Evolutionary conservation across 2,888 invertebrate species (phyloP).

Genomic region (Cantharis flavilabris): DNA sequence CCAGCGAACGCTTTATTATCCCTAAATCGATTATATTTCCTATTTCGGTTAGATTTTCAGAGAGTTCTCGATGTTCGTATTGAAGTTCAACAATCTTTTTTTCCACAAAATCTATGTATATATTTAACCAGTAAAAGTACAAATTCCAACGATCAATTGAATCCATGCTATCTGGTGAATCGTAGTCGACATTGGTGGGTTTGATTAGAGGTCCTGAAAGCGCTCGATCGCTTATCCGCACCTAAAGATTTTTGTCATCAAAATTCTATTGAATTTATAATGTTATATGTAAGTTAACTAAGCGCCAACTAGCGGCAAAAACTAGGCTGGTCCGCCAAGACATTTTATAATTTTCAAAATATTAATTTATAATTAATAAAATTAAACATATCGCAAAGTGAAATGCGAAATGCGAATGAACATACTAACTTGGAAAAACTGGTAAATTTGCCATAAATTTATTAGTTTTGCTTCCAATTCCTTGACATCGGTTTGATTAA

Average conservation of each 20-base stretch:
- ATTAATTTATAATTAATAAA: too few relatives aligned
- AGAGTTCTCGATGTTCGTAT: slow-evolving; percentile 36
- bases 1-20: slow-evolving; percentile 58
- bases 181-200: slow-evolving; percentile 27
- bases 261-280: too few relatives aligned
- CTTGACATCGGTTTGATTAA: neutral
- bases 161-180: slow-evolving; percentile 37
- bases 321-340: too few relatives aligned
- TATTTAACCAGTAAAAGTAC: slow-evolving; percentile 46
- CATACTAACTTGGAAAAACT: neutral
- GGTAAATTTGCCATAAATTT: neutral
- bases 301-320: too few relatives aligned
- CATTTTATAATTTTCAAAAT: too few relatives aligned
- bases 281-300: too few relatives aligned
- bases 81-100: slow-evolving; percentile 34
- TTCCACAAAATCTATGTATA: slow-evolving; percentile 34
- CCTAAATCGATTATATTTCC: slow-evolving; percentile 63
- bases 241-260: neutral
- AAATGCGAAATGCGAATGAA: too few relatives aligned
- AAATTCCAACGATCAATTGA: slow-evolving; percentile 45
- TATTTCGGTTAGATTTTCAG: slow-evolving; percentile 26
- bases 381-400: too few relatives aligned
- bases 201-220: neutral
- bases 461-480: neutral
- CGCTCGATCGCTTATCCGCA: neutral